Evolutionary conservation across 1,140 invertebrate species (phyloP).

Genomic region (Drosophila kepulauana): DNA sequence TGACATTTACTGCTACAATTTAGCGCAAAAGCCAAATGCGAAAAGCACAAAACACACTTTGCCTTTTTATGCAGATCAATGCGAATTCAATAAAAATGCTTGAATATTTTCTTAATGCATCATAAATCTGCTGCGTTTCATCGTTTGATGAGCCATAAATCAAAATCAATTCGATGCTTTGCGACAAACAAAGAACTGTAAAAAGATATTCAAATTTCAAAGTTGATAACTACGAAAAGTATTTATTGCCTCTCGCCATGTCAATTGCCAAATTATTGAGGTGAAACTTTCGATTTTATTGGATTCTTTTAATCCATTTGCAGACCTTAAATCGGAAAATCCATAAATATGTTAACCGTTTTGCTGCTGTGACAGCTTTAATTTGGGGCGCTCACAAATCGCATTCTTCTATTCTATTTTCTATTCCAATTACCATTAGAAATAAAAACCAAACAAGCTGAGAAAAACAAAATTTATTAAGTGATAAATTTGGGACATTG

Average conservation of each 20-base stretch:
- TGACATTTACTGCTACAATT: slow-evolving; percentile 77
- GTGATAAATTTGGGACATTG: slow-evolving; percentile 78
- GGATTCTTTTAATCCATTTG: slow-evolving; percentile 1
- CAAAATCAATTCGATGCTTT: slow-evolving; percentile 28
- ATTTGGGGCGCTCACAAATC: slow-evolving; percentile 58
- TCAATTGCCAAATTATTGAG: neutral
- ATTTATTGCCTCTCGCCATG: neutral
- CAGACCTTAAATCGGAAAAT: neutral
- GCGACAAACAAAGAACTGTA: neutral
- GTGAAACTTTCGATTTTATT: neutral
- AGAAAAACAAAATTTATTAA: slow-evolving; percentile 71
- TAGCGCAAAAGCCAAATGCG: slow-evolving; percentile 34
- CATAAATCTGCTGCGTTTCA: slow-evolving; percentile 63
- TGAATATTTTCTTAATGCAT: slow-evolving; percentile 54
- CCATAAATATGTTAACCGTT: slow-evolving; percentile 5
- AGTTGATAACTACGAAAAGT: neutral
- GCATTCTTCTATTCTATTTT: slow-evolving; percentile 36
- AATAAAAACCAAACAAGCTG: slow-evolving; percentile 17
- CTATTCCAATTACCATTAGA: slow-evolving; percentile 67
- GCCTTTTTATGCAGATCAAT: slow-evolving; percentile 63
- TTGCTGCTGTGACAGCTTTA: slow-evolving; percentile 40
- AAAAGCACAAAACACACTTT: slow-evolving; percentile 28
- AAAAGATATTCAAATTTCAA: slow-evolving; percentile 11
- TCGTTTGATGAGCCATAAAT: slow-evolving; percentile 20
- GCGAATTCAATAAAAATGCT: slow-evolving; percentile 69